Evolutionary conservation across 2,113 vertebrate genomes (phyloP), one percentile per base, ranked within the genome.

Genomic region (Bothrops jararaca): DNA sequence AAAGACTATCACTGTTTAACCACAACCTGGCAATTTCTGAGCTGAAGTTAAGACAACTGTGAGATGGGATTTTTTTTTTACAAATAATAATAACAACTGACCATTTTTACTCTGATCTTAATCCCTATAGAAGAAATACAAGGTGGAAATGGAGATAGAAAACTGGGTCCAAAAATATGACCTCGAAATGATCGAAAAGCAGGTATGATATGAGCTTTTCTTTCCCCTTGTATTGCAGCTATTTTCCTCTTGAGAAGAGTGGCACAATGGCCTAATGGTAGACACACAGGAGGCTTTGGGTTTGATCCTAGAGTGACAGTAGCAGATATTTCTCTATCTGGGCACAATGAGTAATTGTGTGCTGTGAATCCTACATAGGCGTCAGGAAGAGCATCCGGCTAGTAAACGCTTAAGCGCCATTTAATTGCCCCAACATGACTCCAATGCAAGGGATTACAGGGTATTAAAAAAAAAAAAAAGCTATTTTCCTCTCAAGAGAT

Each of bases 121-220:
- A 58, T 93, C 96, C 34, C 97, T 97, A 90, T 93, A 99, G 99
- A 97, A 98, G 95, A 98, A 98, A 80, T 96, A 97, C 94, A 98
- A 97, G 94, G 15, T 97, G 54, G 98, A 98, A 94, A 97, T 9
- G 0, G 98, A 99, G 95, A 98, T 98, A 20, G 97, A 98, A 92
- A 97, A 98, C 94, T 98, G 98, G 98, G 96, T 99, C 90, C 97
- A 98, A 96, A 98, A 97, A 88, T 99, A 99, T 0, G 98, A 99
- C 20, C 58, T 5, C 0, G 97, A 98, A 93, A 98, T 99, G 95
- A 85, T 92, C 92, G 97, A 98, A 94, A 98, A 98, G 85, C 98
- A 99, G 98, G 99, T 99, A 98, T 7, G 1, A 39, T 24, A 20
- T 34, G 26, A 85, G 39, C 18, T 54, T 34, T 11, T 85, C 18